A percentile compares a stretch with the other conserved stretches of the same genome.
Evolutionary conservation across 2,888 invertebrate species (phyloP).

Genomic region (Galeruca laticollis): DNA sequence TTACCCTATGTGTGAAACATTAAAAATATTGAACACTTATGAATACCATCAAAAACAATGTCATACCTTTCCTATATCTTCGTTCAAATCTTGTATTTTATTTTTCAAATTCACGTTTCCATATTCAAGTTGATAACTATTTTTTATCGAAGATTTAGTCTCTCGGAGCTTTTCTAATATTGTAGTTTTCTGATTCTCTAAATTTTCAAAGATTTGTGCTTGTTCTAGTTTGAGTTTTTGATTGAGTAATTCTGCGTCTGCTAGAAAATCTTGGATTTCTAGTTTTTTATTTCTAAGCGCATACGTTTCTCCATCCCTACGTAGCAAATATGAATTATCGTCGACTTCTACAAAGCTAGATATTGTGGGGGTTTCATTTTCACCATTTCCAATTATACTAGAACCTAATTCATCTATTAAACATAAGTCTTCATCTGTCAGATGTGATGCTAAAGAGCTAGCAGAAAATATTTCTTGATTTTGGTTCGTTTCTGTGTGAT

Average conservation of each 20-base stretch:
- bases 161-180: neutral
- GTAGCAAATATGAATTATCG: neutral
- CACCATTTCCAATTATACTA: no score
- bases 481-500: no score
- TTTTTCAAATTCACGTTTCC: neutral
- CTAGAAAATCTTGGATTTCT: neutral
- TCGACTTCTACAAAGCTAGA: neutral
- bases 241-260: neutral
- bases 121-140: neutral
- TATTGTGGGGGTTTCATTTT: no score
- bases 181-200: neutral
- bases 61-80: neutral
- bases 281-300: neutral
- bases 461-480: no score
- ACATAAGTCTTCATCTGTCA: no score
- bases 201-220: neutral
- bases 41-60: neutral
- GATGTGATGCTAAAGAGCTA: no score
- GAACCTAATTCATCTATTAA: no score
- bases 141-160: neutral
- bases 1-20: no score
- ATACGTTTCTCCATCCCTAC: neutral
- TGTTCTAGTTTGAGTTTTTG: constrained; percentile 3
- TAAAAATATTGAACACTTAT: no score
- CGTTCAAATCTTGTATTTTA: neutral